A percentile compares a stretch with the other conserved stretches of the same genome.
These are phyloP conservation scores for Netelia inedita DNA, from an alignment of 2,888 invertebrate species.

Conservation along the genomic window DNA sequence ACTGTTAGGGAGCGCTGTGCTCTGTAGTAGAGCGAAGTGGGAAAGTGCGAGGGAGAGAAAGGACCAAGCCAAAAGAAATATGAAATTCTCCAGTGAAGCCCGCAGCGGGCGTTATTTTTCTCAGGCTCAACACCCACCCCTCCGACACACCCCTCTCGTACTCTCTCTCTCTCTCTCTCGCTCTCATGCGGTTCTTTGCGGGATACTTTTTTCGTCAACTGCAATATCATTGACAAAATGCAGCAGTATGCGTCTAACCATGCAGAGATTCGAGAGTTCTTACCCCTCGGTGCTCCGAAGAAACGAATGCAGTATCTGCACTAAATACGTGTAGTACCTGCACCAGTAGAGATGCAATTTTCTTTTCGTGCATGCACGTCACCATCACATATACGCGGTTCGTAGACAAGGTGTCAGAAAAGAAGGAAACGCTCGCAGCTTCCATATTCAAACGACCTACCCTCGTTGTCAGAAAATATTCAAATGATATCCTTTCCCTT, in stretches of 20 bases:
- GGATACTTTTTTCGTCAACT: constrained; percentile 41
- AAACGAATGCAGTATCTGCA: not conserved
- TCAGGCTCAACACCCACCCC: constrained; percentile 1
- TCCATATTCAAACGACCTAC: constrained; percentile 15
- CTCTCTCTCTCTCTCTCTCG: constrained; percentile 7
- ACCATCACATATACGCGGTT: constrained; percentile 7
- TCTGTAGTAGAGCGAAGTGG: not conserved
- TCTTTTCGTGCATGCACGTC: constrained; percentile 1
- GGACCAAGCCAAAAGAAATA: constrained; percentile 37
- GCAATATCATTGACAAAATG: constrained; percentile 16
- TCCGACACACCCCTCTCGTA: constrained; percentile 41
- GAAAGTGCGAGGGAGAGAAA: not conserved
- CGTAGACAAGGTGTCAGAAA: constrained; percentile 32
- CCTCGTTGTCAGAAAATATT: constrained; percentile 55
- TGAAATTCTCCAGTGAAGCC: constrained; percentile 39
- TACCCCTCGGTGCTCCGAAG: constrained; percentile 26
- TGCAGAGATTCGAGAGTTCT: constrained; percentile 41
- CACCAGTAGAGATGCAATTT: constrained; percentile 1
- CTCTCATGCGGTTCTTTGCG: constrained; percentile 6
- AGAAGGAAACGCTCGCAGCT: constrained; percentile 8
- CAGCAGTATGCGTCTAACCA: constrained; percentile 29
- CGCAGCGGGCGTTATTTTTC: constrained; percentile 65
- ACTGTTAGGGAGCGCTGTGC: not conserved
- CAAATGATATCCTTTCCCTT: constrained; percentile 58
- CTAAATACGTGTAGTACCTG: constrained; percentile 1